Base-by-base conservation (phyloP, 30 jellyfish, hydroid and myxozoan genomes). In the Turritopsis dohrnii region DNA sequence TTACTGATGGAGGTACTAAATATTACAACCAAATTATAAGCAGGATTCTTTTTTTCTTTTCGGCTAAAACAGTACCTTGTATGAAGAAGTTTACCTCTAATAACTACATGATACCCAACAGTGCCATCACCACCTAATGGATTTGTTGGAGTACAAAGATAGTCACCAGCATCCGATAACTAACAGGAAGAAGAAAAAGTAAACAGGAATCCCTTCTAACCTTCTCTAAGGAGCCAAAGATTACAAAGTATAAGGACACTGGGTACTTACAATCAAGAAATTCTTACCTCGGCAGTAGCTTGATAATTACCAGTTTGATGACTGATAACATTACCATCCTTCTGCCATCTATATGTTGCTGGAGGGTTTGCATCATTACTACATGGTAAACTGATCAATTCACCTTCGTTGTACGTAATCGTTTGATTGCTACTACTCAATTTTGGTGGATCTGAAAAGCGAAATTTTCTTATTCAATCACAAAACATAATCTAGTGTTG, bases 1-100 rank as follows among this genome's bases (percentile, higher is more conserved):
- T 74, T 16, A 74, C 41, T 27, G 54, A 7, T 27, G 83, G 83
- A 8, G 83, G 83, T n/a, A 74, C 83, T 74, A 19, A n/a, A n/a
- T n/a, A n/a, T n/a, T n/a, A n/a, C n/a, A n/a, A n/a, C n/a, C n/a
- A n/a, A n/a, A n/a, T n/a, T n/a, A n/a, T n/a, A n/a, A n/a, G n/a
- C n/a, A n/a, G n/a, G n/a, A n/a, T n/a, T n/a, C n/a, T n/a, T n/a
- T n/a, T n/a, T n/a, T n/a, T n/a, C n/a, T n/a, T n/a, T n/a, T n/a
- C n/a, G n/a, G n/a, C n/a, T n/a, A 41, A 41, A 13, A 41, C 13
- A 41, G 60, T 3, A 41, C 5, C 13, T 41, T 3, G 13, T 5
- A 41, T 5, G 60, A 41, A 41, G 13, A 3, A 41, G 9, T 27
- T 21, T 69, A 69, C 77, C 30, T 69, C 30, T 69, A n/a, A 69